A percentile compares a stretch with the other conserved stretches of the same genome.
Evolutionary conservation across 1,140 invertebrate genomes (phyloP).

Genomic region (Himalopsyche phryganea): DNA sequence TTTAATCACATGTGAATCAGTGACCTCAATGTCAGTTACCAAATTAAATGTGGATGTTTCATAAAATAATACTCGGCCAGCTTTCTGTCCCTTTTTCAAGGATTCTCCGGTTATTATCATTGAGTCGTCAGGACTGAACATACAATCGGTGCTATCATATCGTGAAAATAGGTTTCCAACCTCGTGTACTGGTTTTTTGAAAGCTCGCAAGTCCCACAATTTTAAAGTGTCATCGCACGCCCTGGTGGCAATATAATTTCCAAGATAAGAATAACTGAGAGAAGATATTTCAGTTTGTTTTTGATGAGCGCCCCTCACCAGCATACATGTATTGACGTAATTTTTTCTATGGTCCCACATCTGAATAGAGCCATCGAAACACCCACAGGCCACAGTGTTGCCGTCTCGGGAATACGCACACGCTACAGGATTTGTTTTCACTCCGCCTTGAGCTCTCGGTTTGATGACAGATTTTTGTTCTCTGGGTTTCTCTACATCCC

Average conservation of each 20-base stretch:
- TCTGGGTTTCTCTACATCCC: constrained; percentile 76
- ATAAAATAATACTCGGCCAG: constrained; percentile 80
- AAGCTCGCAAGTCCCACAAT: constrained; percentile 87
- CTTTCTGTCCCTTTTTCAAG: constrained; percentile 63
- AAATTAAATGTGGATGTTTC: constrained; percentile 74
- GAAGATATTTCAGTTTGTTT: constrained; percentile 79
- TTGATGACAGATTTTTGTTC: constrained; percentile 87
- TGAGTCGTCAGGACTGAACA: constrained; percentile 91
- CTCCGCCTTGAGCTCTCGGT: constrained; percentile 79
- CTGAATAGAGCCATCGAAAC: constrained; percentile 94
- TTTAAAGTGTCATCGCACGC: constrained; percentile 92
- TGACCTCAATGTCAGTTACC: constrained; percentile 71
- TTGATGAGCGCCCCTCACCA: constrained; percentile 78
- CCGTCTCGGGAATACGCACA: constrained; percentile 86
- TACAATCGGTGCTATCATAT: constrained; percentile 89
- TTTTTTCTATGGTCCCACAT: constrained; percentile 93
- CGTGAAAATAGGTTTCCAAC: constrained; percentile 73
- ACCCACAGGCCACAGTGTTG: constrained; percentile 83
- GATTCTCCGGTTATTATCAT: constrained; percentile 88
- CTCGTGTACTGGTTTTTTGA: constrained; percentile 73
- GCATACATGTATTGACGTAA: constrained; percentile 74
- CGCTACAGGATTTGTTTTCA: constrained; percentile 83
- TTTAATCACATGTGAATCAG: constrained; percentile 82
- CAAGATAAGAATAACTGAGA: constrained; percentile 86
- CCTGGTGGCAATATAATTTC: constrained; percentile 74